Evolutionary conservation across 30 jellyfish, hydroid and myxozoan species (phyloP).

Genomic region (Hydra vulgaris): DNA sequence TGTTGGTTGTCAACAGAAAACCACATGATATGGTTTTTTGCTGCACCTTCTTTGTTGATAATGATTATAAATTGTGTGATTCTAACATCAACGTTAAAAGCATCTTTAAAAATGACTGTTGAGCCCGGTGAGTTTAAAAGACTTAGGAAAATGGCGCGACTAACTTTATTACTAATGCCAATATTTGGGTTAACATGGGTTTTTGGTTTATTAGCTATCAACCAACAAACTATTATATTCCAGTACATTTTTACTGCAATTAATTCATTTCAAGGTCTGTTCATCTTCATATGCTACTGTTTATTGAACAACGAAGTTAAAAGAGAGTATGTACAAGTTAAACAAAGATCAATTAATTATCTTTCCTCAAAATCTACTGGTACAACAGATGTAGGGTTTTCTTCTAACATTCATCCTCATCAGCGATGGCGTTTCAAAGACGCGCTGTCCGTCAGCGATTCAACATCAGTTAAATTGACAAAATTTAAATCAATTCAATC

Average conservation of each 20-base stretch:
- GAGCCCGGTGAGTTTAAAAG: constrained; percentile 13
- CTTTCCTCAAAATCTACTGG: constrained; percentile 29
- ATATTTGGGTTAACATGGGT: constrained; percentile 38
- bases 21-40: constrained; percentile 19
- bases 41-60: constrained; percentile 12
- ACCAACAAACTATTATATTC: constrained; percentile 17
- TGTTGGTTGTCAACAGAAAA: constrained; percentile 23
- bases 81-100: constrained; percentile 25
- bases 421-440: neutral
- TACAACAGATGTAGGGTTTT: constrained; percentile 14
- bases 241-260: constrained; percentile 26
- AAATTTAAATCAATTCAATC: constrained; percentile 1
- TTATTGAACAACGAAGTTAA: constrained; percentile 24
- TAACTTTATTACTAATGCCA: constrained; percentile 28
- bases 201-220: constrained; percentile 34
- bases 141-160: constrained; percentile 20
- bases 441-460: constrained; percentile 15
- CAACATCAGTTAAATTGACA: constrained; percentile 15
- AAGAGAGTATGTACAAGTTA: constrained; percentile 11
- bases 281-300: constrained; percentile 28
- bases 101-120: constrained; percentile 28
- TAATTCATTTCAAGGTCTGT: constrained; percentile 33
- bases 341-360: constrained; percentile 14
- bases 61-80: constrained; percentile 14
- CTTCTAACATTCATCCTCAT: constrained; percentile 15